Conservation (phyloP, 2,113 vertebrate genomes). For the Phalacrocorax carbo region DNA sequence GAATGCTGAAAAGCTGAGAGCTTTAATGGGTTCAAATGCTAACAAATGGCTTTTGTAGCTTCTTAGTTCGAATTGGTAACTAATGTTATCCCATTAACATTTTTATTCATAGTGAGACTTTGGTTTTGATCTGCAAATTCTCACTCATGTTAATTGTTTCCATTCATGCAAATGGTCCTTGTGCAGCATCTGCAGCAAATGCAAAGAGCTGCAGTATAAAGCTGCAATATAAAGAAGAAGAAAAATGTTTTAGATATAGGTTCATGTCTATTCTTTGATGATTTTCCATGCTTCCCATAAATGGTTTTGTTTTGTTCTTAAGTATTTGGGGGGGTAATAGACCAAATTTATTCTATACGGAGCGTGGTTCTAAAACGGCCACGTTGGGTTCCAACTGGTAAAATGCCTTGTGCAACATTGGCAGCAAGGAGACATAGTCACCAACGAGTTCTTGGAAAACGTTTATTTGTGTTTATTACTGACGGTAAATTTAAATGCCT, state of each 20-base stretch:
- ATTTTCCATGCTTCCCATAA: neutral
- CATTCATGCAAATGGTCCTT: neutral
- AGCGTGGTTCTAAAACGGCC: neutral
- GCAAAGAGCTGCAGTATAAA: no score
- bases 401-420: neutral
- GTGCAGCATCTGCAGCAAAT: neutral
- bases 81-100: neutral
- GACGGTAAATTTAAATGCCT: neutral
- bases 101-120: neutral
- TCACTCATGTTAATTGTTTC: neutral
- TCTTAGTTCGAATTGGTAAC: neutral
- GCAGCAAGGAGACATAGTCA: neutral
- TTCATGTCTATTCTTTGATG: neutral
- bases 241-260: neutral
- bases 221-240: neutral
- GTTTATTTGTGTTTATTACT: accelerated
- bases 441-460: neutral
- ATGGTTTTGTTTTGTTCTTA: neutral
- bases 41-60: neutral
- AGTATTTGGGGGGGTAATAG: neutral
- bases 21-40: neutral
- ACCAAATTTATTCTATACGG: neutral
- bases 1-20: neutral
- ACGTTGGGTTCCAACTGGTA: neutral
- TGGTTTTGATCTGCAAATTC: neutral